Evolutionary conservation across 2,113 vertebrate species (phyloP).

Genomic region (Corapipo altera): DNA sequence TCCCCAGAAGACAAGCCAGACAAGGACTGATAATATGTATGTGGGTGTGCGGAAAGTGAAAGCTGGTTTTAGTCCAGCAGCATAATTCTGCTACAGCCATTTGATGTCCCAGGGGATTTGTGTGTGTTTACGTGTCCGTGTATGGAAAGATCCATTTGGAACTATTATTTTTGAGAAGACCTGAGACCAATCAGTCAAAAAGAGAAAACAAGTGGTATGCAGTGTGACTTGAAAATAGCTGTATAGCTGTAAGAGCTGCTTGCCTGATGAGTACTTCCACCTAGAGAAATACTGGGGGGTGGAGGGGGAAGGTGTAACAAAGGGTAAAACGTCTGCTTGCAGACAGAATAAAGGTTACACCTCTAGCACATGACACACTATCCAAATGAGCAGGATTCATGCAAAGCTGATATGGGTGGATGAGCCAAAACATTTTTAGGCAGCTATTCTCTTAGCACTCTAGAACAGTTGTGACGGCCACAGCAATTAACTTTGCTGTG

Average conservation of each 20-base stretch:
- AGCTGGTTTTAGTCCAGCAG: not conserved
- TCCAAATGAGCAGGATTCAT: not conserved
- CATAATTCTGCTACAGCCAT: not conserved
- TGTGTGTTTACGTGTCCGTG: rapidly evolving
- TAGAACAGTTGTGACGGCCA: not conserved
- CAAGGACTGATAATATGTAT: not conserved
- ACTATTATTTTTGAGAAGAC: not conserved
- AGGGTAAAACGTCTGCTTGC: not conserved
- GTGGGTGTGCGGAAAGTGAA: not conserved
- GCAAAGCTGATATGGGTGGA: not conserved
- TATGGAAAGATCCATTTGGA: not conserved
- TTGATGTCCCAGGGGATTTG: not conserved
- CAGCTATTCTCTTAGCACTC: not conserved
- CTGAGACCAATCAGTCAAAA: not conserved
- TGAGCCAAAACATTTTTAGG: not conserved
- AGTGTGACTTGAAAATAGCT: not conserved
- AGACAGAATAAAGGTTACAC: not conserved
- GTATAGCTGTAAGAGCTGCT: not conserved
- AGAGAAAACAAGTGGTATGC: not conserved
- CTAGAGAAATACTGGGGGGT: not conserved
- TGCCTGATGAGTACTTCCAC: not conserved
- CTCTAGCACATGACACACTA: not conserved
- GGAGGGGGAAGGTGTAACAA: not conserved
- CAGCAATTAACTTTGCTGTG: not conserved
- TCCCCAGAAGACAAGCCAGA: not conserved